Conservation (phyloP, 2,113 vertebrate species). For the Ochotona princeps region DNA sequence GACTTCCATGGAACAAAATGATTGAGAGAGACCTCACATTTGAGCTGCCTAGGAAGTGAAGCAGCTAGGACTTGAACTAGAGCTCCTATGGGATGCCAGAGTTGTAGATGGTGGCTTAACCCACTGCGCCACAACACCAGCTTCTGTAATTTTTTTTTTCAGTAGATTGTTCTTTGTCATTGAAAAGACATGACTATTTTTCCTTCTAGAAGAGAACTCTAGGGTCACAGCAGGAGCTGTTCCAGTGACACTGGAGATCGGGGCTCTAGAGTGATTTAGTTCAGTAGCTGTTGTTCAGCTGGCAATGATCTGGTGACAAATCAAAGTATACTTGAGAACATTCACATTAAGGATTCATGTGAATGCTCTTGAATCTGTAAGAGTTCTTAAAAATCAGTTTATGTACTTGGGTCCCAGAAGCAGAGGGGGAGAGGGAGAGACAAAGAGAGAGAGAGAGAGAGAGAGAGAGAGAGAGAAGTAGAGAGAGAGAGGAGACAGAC, state of each 20-base stretch:
- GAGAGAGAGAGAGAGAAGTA: too few relatives aligned
- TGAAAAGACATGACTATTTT: not conserved
- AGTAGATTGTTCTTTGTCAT: not conserved
- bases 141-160: not conserved
- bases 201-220: not conserved
- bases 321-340: not conserved
- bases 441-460: too few relatives aligned
- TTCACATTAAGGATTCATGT: not conserved
- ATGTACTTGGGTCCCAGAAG: too few relatives aligned
- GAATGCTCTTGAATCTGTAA: not conserved
- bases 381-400: too few relatives aligned
- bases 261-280: not conserved
- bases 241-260: not conserved
- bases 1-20: too few relatives aligned
- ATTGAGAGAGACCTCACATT: too few relatives aligned
- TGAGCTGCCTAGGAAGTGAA: not conserved
- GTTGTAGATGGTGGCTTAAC: not conserved
- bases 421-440: too few relatives aligned
- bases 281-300: not conserved
- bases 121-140: not conserved
- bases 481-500: too few relatives aligned
- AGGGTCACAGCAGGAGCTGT: not conserved
- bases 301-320: not conserved
- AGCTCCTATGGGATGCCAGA: not conserved
- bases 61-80: not conserved